These are phyloP conservation scores for Drosophila kuntzei DNA, from an alignment of 2,888 invertebrate species.

Conservation along the genomic window DNA sequence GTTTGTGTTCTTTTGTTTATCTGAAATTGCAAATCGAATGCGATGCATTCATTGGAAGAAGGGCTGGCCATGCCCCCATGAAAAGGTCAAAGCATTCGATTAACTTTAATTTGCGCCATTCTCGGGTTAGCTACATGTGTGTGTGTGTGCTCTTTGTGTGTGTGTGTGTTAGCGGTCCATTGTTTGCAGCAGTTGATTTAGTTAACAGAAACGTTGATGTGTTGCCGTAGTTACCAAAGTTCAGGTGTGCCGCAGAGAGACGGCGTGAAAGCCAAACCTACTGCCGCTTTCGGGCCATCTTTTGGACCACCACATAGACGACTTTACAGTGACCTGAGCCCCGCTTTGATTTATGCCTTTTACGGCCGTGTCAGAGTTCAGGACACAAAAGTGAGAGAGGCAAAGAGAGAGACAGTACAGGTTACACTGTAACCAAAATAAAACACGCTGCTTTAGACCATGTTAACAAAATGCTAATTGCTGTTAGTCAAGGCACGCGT, in stretches of 20 bases:
- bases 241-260: constrained; percentile 71
- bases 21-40: constrained; percentile 77
- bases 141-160: constrained; percentile 32
- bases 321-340: constrained; percentile 55
- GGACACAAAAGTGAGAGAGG: constrained; percentile 1
- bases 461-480: constrained; percentile 71
- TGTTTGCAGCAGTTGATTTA: constrained; percentile 69
- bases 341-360: constrained; percentile 66
- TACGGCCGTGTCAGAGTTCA: constrained; percentile 71
- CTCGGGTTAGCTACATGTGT: constrained; percentile 2
- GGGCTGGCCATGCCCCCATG: constrained; percentile 66
- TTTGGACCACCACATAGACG: constrained; percentile 21
- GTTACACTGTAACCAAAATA: neutral
- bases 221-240: constrained; percentile 45
- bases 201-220: constrained; percentile 61
- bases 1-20: constrained; percentile 50
- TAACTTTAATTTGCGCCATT: constrained; percentile 78
- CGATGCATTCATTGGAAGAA: constrained; percentile 57
- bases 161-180: constrained; percentile 51
- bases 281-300: constrained; percentile 47
- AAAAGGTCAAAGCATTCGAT: constrained; percentile 81
- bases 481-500: constrained; percentile 64
- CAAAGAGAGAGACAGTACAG: neutral
- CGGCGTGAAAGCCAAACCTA: constrained; percentile 81
- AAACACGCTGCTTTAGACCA: constrained; percentile 18